phyloP scores from a whole-genome alignment of 2,888 invertebrate species.

The Exephanes ischioxanthus region DNA sequence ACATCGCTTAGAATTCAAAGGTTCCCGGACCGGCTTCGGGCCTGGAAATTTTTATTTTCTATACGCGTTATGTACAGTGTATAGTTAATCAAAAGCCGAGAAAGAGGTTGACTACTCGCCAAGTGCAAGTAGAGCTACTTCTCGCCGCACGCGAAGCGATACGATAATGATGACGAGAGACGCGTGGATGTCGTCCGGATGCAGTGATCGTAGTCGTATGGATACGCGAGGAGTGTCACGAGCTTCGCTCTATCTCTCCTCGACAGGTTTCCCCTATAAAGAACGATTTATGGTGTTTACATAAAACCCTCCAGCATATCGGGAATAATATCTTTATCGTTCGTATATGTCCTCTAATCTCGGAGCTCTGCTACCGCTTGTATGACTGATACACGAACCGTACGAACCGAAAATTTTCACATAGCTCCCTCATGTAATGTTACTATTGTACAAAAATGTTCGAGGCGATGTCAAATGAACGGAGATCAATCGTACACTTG shows the following conservation, averaged over 20 bases:
- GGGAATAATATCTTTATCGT: conserved; percentile 63
- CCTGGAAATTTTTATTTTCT: conserved; percentile 5
- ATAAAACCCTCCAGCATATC: conserved; percentile 55
- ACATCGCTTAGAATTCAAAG: conserved; percentile 34
- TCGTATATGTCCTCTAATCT: not conserved
- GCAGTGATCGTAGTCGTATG: conserved; percentile 47
- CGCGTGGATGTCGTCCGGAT: conserved; percentile 66
- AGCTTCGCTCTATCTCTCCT: conserved; percentile 58
- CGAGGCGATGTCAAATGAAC: no score
- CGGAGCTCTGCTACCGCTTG: not conserved
- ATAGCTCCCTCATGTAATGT: no score
- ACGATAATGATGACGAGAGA: conserved; percentile 64
- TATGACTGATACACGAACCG: not conserved
- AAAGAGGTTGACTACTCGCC: conserved; percentile 50
- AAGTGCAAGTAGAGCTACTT: conserved; percentile 1
- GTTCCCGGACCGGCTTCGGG: not conserved
- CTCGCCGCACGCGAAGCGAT: conserved; percentile 55
- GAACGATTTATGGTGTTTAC: conserved; percentile 64
- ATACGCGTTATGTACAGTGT: not conserved
- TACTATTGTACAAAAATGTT: no score
- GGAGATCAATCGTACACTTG: no score
- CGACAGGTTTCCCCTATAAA: conserved; percentile 64
- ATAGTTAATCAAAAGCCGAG: conserved; percentile 39
- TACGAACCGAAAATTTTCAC: not conserved
- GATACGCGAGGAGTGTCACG: conserved; percentile 32